These are phyloP conservation scores for Malthinus flaveolus DNA, from an alignment of 2,888 invertebrate genomes.

Conservation along the genomic window DNA sequence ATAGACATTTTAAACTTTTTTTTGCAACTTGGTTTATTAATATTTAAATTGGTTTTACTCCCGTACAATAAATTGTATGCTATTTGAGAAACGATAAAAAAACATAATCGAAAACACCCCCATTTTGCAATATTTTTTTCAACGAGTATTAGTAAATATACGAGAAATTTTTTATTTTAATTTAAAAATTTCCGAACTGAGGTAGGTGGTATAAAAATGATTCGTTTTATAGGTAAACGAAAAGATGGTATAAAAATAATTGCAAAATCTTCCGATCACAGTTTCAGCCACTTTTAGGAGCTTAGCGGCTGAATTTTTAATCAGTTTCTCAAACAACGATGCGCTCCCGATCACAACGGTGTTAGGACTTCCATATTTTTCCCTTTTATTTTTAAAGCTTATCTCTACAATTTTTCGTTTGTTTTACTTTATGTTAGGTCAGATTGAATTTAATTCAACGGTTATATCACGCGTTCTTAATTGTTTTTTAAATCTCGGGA, in stretches of 20 bases:
- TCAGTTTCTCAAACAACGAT: slow-evolving; percentile 54
- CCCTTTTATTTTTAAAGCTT: slow-evolving; percentile 46
- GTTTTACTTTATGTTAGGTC: slow-evolving; percentile 27
- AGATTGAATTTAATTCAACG: slow-evolving; percentile 29
- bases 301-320: slow-evolving; percentile 56
- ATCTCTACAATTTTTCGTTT: slow-evolving; percentile 48
- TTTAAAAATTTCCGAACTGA: slow-evolving; percentile 2
- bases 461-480: slow-evolving; percentile 28
- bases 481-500: slow-evolving; percentile 25
- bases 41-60: not conserved
- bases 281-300: slow-evolving; percentile 51
- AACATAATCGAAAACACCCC: not conserved
- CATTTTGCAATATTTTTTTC: slow-evolving; percentile 4
- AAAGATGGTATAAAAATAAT: slow-evolving; percentile 51
- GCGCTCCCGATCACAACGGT: slow-evolving; percentile 35
- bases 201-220: slow-evolving; percentile 1
- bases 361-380: slow-evolving; percentile 30
- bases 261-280: slow-evolving; percentile 53
- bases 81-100: not conserved
- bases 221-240: slow-evolving; percentile 26
- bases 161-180: slow-evolving; percentile 1
- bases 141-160: not conserved
- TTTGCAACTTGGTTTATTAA: not conserved
- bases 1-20: slow-evolving; percentile 18
- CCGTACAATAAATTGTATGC: not conserved